Conservation (phyloP, 2,797 vertebrate species). For the Rhynchonycteris naso region DNA sequence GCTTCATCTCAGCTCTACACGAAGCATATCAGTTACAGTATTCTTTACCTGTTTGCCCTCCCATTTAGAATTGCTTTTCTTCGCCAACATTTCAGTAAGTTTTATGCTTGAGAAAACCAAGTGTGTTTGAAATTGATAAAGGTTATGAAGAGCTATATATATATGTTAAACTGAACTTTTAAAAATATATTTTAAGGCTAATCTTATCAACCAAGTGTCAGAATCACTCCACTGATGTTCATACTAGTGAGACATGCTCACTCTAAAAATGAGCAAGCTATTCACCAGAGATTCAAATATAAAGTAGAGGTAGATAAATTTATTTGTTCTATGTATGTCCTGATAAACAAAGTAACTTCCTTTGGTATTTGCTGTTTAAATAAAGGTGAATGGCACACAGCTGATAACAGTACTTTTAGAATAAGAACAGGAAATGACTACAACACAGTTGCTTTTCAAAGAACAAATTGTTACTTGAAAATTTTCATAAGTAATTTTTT, state of each 20-base stretch:
- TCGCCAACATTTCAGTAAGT: constrained; percentile 75
- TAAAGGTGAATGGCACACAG: constrained; percentile 43
- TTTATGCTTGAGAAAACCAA: constrained; percentile 77
- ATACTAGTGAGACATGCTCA: constrained; percentile 52
- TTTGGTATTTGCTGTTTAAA: constrained; percentile 67
- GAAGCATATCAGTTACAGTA: constrained; percentile 68
- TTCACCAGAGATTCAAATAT: constrained; percentile 71
- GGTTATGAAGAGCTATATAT: constrained; percentile 71
- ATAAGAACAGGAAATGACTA: neutral
- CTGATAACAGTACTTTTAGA: constrained; percentile 51
- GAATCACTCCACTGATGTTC: constrained; percentile 75
- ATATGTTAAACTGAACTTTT: constrained; percentile 77
- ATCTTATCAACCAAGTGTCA: constrained; percentile 84
- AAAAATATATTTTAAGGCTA: constrained; percentile 83
- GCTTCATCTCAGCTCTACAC: constrained; percentile 64
- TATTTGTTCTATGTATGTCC: constrained; percentile 59
- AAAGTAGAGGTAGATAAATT: constrained; percentile 60
- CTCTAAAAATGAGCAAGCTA: constrained; percentile 65
- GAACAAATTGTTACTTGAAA: constrained; percentile 3
- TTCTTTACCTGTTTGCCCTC: constrained; percentile 62
- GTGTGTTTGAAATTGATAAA: constrained; percentile 83
- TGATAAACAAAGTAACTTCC: constrained; percentile 74
- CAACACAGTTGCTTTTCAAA: neutral
- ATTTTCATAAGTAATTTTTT: neutral
- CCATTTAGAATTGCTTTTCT: constrained; percentile 63